Evolutionary conservation across 1,140 invertebrate genomes (phyloP), one percentile per base, ranked within the genome.

Genomic region (Halyomorpha halys): DNA sequence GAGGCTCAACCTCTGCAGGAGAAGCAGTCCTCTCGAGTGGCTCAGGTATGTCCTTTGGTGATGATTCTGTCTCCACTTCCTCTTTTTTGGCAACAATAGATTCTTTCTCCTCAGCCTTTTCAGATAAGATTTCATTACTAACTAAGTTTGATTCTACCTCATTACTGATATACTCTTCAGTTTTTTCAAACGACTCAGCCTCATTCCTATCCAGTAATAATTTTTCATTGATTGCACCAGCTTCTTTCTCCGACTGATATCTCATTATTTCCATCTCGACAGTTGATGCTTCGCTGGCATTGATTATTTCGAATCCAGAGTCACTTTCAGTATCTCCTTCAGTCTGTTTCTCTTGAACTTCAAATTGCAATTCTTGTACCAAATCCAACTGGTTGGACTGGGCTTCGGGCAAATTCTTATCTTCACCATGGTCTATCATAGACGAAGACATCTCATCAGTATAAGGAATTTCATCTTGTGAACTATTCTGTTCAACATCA

Each of bases 381-480:
- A 56, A 25, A 25, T 56, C 23, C 18, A 56, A 25, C 23, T 56
- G 53, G 21, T 56, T 56, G 6, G 53, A 56, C 23, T 56, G 53
- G 9, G 53, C 53, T 56, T 56, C 53, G 1, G 53, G 53, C 15
- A 56, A 25, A 56, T 15, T 23, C 23, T 56, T 56, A 6, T 56
- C 53, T 25, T 56, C 53, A 11, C 53, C 53, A 56, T 56, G 23
- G 23, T 56, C 53, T 16, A 56, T 56, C 53, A 56, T 56, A 1
- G 53, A 56, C 11, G 53, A 56, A 25, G 53, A 56, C 53, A 56
- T 56, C 21, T 56, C 53, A 56, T 56, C 53, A 6, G 34, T 39
- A 9, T 39, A 39, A 39, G 13, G 34, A 39, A 11, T 39, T 39
- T 39, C 34, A 39, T 39, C 34, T 39, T 39, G 34, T 1, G 34